Evolutionary conservation across 2,888 invertebrate genomes (phyloP).

Genomic region (Eustalomyia histrio): DNA sequence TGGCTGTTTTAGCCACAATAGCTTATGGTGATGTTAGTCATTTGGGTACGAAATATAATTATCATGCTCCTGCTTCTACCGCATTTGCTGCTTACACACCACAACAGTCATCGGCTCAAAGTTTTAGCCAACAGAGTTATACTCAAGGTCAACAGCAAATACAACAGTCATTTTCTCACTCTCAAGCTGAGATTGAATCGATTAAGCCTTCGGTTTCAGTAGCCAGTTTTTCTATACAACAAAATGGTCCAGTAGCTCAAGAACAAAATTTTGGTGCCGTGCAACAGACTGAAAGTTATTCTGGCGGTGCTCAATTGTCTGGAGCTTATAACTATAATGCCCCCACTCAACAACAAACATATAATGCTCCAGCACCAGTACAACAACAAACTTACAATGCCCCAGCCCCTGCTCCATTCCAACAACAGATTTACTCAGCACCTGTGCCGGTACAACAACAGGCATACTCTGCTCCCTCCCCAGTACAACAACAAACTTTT

Average conservation of each 20-base stretch:
- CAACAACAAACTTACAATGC: constrained; percentile 26
- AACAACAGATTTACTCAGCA: constrained; percentile 29
- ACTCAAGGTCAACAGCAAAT: constrained; percentile 12
- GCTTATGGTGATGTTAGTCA: constrained; percentile 69
- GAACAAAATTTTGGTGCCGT: background rate
- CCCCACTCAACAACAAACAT: constrained; percentile 35
- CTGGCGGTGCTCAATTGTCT: constrained; percentile 27
- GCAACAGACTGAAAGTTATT: background rate
- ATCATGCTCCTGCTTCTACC: constrained; percentile 59
- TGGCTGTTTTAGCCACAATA: constrained; percentile 62
- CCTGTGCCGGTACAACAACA: constrained; percentile 33
- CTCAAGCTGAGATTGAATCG: constrained; percentile 68
- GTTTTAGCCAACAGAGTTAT: constrained; percentile 28
- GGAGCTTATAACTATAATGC: constrained; percentile 36
- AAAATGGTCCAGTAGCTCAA: constrained; percentile 7
- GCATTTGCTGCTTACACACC: constrained; percentile 42
- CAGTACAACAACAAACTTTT: constrained; percentile 44
- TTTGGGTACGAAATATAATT: constrained; percentile 66
- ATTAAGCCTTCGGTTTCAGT: constrained; percentile 70
- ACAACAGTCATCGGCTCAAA: constrained; percentile 9
- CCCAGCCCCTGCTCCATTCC: constrained; percentile 17
- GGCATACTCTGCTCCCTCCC: constrained; percentile 19
- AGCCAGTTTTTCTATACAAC: constrained; percentile 71
- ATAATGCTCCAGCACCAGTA: constrained; percentile 13
- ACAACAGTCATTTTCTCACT: constrained; percentile 27